phyloP scores from a whole-genome alignment of 2,797 vertebrate species.

The Pogoniulus pusillus region DNA sequence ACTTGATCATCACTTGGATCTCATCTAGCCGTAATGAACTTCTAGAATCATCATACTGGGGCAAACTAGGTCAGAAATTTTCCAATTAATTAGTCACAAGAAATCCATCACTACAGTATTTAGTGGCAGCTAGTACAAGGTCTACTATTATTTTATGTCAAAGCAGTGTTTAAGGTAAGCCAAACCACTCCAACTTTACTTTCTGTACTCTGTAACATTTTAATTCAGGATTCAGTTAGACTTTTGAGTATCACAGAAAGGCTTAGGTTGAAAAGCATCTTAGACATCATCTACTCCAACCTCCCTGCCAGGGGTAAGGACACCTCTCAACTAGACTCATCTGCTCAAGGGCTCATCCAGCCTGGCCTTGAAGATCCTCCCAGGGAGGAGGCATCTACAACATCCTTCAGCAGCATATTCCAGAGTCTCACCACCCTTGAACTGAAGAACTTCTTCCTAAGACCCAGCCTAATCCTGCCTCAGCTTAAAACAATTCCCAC shows the following conservation, averaged over 20 bases:
- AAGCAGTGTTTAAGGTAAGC: not conserved
- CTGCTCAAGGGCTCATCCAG: too few relatives aligned
- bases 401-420: too few relatives aligned
- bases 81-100: slow-evolving; percentile 5
- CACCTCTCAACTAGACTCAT: too few relatives aligned
- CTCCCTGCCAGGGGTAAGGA: too few relatives aligned
- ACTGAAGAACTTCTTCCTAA: too few relatives aligned
- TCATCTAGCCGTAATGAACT: not conserved
- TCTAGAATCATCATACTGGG: not conserved
- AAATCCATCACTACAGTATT: not conserved
- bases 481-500: too few relatives aligned
- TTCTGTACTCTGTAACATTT: not conserved
- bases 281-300: too few relatives aligned
- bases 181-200: not conserved
- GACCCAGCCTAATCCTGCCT: too few relatives aligned
- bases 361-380: too few relatives aligned
- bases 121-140: not conserved
- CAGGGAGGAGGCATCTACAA: too few relatives aligned
- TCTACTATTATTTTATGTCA: not conserved
- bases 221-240: not conserved
- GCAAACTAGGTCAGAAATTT: not conserved
- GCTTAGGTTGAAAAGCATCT: not conserved
- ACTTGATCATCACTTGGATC: not conserved
- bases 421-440: too few relatives aligned
- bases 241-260: not conserved